phyloP scores from a whole-genome alignment of 2,113 vertebrate species.

The Brachyhypopomus gauderio region DNA sequence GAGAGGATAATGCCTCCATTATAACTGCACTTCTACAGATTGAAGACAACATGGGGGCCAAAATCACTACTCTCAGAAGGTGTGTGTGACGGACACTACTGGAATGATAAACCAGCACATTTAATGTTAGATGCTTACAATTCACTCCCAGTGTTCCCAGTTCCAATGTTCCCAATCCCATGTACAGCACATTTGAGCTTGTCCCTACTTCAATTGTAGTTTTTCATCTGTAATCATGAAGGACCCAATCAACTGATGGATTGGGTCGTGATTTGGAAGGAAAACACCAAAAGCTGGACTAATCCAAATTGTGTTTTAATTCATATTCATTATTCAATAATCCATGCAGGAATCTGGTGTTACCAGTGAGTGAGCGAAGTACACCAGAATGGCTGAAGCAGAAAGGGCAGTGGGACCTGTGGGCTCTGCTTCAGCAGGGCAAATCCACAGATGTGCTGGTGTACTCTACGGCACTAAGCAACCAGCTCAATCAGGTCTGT shows the following conservation, averaged over 20 bases:
- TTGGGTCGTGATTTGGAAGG: background rate
- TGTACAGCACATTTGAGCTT: no score
- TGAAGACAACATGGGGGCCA: constrained; percentile 72
- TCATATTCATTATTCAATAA: background rate
- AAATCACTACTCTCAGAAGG: constrained; percentile 70
- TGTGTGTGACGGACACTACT: constrained; percentile 48
- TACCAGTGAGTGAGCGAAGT: constrained; percentile 41
- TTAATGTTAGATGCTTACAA: background rate
- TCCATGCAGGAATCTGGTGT: constrained; percentile 65
- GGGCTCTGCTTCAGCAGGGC: constrained; percentile 69
- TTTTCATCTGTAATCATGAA: no score
- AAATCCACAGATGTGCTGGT: constrained; percentile 75
- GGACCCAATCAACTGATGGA: no score
- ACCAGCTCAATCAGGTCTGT: constrained; percentile 75
- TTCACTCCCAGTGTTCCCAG: background rate
- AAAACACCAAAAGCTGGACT: background rate
- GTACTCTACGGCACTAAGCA: constrained; percentile 72
- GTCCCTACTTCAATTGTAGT: no score
- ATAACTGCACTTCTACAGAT: constrained; percentile 68
- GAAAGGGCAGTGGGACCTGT: constrained; percentile 69
- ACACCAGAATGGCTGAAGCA: constrained; percentile 66
- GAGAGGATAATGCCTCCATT: constrained; percentile 43
- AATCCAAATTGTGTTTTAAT: background rate
- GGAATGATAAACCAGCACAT: background rate
- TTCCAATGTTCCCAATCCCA: background rate